Evolutionary conservation across 2,113 vertebrate genomes (phyloP).

Genomic region (Hyperoodon ampullatus): DNA sequence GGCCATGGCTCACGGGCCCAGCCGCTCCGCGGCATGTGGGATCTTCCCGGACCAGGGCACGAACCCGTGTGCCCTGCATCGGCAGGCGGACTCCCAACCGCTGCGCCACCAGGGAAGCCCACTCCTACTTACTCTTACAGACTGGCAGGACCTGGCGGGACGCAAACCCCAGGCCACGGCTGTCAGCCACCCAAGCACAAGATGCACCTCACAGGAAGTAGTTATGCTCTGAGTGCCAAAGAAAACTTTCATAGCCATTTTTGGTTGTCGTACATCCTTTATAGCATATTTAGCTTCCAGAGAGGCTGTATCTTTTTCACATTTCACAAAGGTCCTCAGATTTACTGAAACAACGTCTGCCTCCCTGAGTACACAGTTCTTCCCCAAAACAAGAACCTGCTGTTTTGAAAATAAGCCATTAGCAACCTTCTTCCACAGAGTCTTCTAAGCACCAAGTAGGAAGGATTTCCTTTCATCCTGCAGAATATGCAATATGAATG

Average conservation of each 20-base stretch:
- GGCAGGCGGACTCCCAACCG: too few species aligned
- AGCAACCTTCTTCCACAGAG: neutral
- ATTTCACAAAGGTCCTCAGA: conserved; percentile 10
- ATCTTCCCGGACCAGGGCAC: too few species aligned
- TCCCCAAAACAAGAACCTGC: neutral
- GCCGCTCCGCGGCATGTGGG: too few species aligned
- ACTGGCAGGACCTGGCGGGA: neutral
- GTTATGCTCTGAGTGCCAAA: neutral
- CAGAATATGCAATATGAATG: neutral
- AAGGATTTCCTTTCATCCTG: neutral
- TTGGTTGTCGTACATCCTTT: neutral
- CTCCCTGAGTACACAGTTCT: neutral
- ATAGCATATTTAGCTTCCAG: neutral
- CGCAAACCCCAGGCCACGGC: neutral
- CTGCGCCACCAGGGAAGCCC: too few species aligned
- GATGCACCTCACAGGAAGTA: neutral
- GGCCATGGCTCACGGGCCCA: too few species aligned
- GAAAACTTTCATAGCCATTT: neutral
- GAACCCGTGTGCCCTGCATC: too few species aligned
- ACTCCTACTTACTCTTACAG: too few species aligned
- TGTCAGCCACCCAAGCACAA: neutral
- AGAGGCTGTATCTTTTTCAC: neutral
- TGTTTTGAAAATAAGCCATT: neutral
- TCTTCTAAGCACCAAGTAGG: neutral
- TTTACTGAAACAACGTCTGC: neutral